Conservation (phyloP, 2,888 invertebrate genomes). For the Beris chalybata region DNA sequence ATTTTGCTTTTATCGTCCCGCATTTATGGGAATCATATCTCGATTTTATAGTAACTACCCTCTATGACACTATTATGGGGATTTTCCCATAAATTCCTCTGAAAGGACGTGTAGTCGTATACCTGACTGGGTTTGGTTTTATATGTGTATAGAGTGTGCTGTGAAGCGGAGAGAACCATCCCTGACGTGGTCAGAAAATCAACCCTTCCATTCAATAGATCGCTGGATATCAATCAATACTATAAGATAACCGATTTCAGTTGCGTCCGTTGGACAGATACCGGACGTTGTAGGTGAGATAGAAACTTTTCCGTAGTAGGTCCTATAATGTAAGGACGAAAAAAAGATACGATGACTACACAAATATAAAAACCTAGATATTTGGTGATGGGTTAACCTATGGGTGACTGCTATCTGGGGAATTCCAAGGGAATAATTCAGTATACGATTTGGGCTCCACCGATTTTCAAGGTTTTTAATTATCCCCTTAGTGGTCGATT, state of each 20-base stretch:
- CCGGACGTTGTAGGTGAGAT: not conserved
- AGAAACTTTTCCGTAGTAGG: not conserved
- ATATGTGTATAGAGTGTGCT: not conserved
- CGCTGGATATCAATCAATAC: constrained; percentile 18
- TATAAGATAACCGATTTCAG: constrained; percentile 19
- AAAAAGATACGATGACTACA: constrained; percentile 4
- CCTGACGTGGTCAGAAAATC: not conserved
- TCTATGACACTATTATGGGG: constrained; percentile 19
- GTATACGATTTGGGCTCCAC: not conserved
- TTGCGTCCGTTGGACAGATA: not conserved
- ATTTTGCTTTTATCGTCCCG: constrained; percentile 14
- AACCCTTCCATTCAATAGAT: constrained; percentile 18
- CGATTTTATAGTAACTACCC: constrained; percentile 22
- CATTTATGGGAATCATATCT: constrained; percentile 23
- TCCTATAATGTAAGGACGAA: not conserved
- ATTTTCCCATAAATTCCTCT: constrained; percentile 18
- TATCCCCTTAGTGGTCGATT: not conserved
- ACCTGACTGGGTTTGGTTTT: not conserved
- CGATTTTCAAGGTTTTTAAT: no score
- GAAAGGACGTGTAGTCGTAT: not conserved
- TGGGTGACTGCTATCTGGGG: not conserved
- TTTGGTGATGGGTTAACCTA: not conserved
- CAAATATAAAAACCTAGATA: constrained; percentile 15
- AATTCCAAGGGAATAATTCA: constrained; percentile 8
- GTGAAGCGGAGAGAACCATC: not conserved